These are phyloP conservation scores for Pecten maximus DNA, from an alignment of 2,888 invertebrate genomes.

Conservation along the genomic window DNA sequence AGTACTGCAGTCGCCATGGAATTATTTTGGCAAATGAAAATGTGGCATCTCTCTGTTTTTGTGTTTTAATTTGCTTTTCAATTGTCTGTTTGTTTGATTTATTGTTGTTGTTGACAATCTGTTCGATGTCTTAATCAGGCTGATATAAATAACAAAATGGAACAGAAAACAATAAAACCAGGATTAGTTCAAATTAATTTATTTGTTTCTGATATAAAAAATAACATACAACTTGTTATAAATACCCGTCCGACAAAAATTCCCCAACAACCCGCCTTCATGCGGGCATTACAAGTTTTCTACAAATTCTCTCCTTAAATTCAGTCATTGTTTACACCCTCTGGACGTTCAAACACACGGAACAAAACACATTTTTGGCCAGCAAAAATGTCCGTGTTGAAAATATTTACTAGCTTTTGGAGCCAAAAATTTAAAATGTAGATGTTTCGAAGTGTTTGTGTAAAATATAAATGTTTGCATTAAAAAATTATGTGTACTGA, in stretches of 20 bases:
- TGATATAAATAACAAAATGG: too few species aligned
- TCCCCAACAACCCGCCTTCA: background rate
- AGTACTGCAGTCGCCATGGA: too few species aligned
- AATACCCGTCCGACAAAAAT: background rate
- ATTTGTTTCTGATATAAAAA: conserved; percentile 18
- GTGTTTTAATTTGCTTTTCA: too few species aligned
- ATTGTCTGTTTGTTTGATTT: too few species aligned
- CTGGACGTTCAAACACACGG: background rate
- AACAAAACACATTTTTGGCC: background rate
- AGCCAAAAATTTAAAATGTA: too few species aligned
- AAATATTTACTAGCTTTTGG: background rate
- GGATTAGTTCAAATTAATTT: background rate
- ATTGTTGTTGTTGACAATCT: too few species aligned
- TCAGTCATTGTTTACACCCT: background rate
- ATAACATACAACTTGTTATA: conserved; percentile 33
- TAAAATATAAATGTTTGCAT: too few species aligned
- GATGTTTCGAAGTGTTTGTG: too few species aligned
- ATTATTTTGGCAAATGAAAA: too few species aligned
- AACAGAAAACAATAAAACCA: background rate
- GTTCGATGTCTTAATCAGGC: too few species aligned
- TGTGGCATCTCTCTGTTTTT: too few species aligned
- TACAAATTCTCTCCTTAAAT: background rate
- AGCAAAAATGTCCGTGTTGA: background rate
- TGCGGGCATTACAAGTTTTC: background rate
- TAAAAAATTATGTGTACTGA: too few species aligned